Percentiles rank a stretch among this genome's conserved stretches.
Conservation (phyloP, 1,140 invertebrate species). For the Musca vetustissima region DNA sequence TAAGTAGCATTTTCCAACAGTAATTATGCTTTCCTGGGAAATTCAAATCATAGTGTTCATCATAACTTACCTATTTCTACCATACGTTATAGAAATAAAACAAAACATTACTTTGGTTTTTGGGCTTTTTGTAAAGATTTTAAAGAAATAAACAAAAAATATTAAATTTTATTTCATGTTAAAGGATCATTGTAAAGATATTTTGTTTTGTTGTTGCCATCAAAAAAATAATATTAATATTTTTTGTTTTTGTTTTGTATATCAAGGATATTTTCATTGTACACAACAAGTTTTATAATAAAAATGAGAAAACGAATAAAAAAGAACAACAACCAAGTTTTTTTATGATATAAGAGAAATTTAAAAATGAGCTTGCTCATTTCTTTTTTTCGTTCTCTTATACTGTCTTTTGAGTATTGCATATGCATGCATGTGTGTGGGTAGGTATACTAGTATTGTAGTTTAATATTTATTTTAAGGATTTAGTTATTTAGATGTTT, state of each 20-base stretch:
- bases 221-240: not conserved
- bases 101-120: not conserved
- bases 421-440: no score
- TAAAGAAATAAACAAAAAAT: slow-evolving; percentile 17
- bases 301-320: not conserved
- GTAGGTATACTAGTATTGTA: not conserved
- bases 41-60: no score
- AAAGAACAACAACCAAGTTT: slow-evolving; percentile 14
- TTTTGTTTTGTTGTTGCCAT: not conserved
- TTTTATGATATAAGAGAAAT: not conserved
- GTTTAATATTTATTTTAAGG: no score
- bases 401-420: not conserved
- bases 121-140: slow-evolving; percentile 18
- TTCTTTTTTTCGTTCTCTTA: not conserved
- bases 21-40: no score
- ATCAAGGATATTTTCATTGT: not conserved
- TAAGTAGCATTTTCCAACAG: no score
- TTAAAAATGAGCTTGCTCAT: not conserved
- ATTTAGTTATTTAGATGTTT: not conserved
- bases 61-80: no score
- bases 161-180: not conserved
- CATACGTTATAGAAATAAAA: not conserved
- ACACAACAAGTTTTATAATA: not conserved
- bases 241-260: slow-evolving; percentile 2
- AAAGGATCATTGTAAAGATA: not conserved